Base-by-base conservation (phyloP, 2,113 vertebrate species). In the Corythaeola cristata region DNA sequence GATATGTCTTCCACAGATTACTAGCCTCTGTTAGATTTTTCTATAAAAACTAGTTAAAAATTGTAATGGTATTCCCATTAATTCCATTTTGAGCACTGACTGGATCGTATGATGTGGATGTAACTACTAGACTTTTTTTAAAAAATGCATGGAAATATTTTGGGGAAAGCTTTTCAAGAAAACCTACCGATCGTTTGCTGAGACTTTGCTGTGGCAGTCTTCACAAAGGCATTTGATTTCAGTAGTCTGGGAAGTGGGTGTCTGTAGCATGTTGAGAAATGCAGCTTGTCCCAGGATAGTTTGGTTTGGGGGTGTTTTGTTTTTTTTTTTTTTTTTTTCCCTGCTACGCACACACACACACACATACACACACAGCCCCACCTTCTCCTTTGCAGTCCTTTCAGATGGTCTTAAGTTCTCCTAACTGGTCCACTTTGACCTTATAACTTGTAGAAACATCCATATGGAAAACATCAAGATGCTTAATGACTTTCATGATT, bases 401-500 rank as follows among this genome's bases (percentile, higher is more conserved):
- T 87, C 41, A 81, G 56, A 55, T 86, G 37, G 62, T 78, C 72
- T 92, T 66, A 71, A 71, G 27, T 89, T 95, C 73, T 92, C 35
- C 47, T 75, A 89, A 68, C 55, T 47, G 56, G 64, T 89, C 83
- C 60, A 45, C 52, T 94, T 93, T 66, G 39, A 91, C 88, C 60
- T 96, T 92, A 35, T 63, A 90, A 78, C 39, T 95, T 87, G 41
- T 79, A 66, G 75, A 76, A 93, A 73, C n/a, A 66, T 87, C 33
- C 85, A 81, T 92, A 89, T 93, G 77, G 84, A 89, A 93, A 94
- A 62, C 62, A 89, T 91, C 69, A 79, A 37, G 66, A 90, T 90
- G 14, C 41, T 93, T 94, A 89, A 97, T 78, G 71, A 69, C 35
- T 95, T 91, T 64, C 44, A 32, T 89, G 39, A 79, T 87, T 85